Conservation (phyloP, 2,797 vertebrate genomes). For the Enteromius unitaeniatus region DNA sequence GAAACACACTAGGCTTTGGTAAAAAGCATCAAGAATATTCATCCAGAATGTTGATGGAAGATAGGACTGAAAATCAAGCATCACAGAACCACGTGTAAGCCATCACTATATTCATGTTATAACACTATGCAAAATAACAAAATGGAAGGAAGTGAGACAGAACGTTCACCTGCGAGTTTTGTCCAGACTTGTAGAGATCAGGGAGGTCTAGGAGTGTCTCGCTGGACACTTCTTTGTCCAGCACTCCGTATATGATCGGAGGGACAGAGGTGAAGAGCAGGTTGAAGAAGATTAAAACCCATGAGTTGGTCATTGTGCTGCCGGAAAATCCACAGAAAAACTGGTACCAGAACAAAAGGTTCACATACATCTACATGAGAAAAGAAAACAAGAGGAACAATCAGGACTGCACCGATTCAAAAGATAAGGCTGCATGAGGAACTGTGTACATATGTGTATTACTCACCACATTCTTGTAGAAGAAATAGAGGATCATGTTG, state of each 20-base stretch:
- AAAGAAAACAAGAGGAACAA: slow-evolving; percentile 30
- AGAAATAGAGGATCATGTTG: slow-evolving; percentile 96
- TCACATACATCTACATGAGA: slow-evolving; percentile 87
- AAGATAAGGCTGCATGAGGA: neutral
- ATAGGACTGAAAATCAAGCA: slow-evolving; percentile 79
- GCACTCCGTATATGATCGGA: slow-evolving; percentile 88
- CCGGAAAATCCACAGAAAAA: slow-evolving; percentile 98
- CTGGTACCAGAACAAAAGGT: slow-evolving; percentile 97
- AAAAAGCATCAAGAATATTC: slow-evolving; percentile 91
- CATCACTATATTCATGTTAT: neutral
- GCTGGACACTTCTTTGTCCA: slow-evolving; percentile 86
- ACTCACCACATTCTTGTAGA: slow-evolving; percentile 97
- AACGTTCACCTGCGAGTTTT: slow-evolving; percentile 80
- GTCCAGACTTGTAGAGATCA: slow-evolving; percentile 82
- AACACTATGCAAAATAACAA: neutral
- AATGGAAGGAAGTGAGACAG: neutral
- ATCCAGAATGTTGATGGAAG: slow-evolving; percentile 86
- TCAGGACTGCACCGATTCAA: neutral
- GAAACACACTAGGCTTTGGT: slow-evolving; percentile 94
- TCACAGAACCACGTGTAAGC: neutral
- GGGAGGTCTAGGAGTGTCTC: slow-evolving; percentile 82
- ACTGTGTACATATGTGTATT: neutral
- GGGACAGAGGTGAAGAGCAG: slow-evolving; percentile 93
- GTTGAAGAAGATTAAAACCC: slow-evolving; percentile 96
- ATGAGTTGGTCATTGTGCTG: slow-evolving; percentile 92